Percentiles rank a stretch among this genome's conserved stretches.
Evolutionary conservation across 2,113 vertebrate genomes (phyloP).

Genomic region (Cheirogaleus medius): DNA sequence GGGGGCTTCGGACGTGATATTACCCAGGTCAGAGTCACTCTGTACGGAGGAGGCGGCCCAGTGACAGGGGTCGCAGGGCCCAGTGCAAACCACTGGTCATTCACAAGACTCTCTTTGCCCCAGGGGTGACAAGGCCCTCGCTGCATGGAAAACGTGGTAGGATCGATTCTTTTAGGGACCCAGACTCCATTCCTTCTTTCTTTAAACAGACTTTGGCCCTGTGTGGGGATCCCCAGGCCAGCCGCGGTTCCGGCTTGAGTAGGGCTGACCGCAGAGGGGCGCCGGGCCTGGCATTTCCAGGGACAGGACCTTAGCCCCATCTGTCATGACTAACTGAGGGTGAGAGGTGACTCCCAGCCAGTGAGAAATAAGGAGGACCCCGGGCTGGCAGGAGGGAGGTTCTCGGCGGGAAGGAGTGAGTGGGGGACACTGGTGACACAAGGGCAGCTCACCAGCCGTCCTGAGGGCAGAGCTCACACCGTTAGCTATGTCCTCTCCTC

Average conservation of each 20-base stretch:
- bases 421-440: background rate
- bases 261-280: background rate
- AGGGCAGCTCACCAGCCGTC: background rate
- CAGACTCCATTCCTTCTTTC: background rate
- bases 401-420: background rate
- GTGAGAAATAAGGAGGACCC: background rate
- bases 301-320: background rate
- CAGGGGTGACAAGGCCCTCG: background rate
- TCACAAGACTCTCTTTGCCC: background rate
- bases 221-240: background rate
- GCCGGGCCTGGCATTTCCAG: background rate
- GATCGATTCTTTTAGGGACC: background rate
- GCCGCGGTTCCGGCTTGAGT: background rate
- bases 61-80: background rate
- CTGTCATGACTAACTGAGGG: background rate
- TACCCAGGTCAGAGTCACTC: background rate
- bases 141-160: no score
- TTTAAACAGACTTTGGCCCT: background rate
- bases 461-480: background rate
- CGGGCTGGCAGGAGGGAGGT: background rate
- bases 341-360: background rate
- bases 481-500: background rate
- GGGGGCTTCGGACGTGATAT: background rate
- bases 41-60: background rate
- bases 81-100: accelerated